Base-by-base conservation (phyloP, 2,113 vertebrate genomes). In the Pyrgilauda ruficollis region DNA sequence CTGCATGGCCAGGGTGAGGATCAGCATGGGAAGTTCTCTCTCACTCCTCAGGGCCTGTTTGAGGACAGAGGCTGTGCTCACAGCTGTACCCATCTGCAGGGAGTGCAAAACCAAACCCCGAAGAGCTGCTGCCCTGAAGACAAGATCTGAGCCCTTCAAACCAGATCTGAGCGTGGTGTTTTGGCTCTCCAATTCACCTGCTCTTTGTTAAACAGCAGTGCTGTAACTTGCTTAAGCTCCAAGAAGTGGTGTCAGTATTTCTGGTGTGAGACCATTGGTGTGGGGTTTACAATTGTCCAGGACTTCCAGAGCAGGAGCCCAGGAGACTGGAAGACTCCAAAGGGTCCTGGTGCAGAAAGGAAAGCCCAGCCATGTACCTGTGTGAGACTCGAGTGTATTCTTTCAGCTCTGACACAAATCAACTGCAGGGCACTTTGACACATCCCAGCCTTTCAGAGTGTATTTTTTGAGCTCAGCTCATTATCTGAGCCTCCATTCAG, bases 401-500 rank as follows among this genome's bases (percentile, higher is more conserved):
- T 77, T 58, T 86, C 89, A 88, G 85, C 83, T 87, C 92, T 92
- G 90, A 92, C 93, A 96, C 86, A 92, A 89, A 94, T 87, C 94
- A 90, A 82, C 44, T 89, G 79, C 78, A 56, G 31, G 53, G 93
- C 90, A 90, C 93, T 92, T 86, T 96, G 92, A 97, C 94, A 94
- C 90, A 84, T 93, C 96, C 96, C 95, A 96, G 95, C 69, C 91
- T 96, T 79, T 81, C 93, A 72, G 73, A 93, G 67, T 87, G 79
- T 62, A 86, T 94, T 97, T 96, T 95, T 81, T 89, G 74, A 88
- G 58, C 91, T 96, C 94, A 75, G 96, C 95, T 98, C 95, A 94
- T 96, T 96, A 96, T 95, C 80, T 70, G 93, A 96, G 96, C 88
- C 93, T 97, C 96, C 96, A 95, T 97, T 97, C 90, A 95, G 94